These are phyloP conservation scores for Neodiprion pinetum DNA, from an alignment of 1,140 invertebrate species.

Conservation along the genomic window DNA sequence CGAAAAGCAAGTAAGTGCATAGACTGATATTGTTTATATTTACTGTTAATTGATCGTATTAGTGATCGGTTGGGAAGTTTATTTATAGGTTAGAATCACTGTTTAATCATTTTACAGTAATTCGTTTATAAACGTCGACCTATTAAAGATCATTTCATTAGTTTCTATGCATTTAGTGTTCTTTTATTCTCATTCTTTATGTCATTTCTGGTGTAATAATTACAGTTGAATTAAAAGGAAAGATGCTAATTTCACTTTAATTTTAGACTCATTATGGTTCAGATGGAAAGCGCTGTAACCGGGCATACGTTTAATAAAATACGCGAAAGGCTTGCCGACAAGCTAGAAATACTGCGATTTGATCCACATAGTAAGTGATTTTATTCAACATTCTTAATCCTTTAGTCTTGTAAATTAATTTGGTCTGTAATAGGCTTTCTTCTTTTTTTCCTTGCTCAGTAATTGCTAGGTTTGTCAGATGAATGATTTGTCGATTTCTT, in stretches of 20 bases:
- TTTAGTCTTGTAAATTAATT: too few species aligned
- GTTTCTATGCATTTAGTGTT: too few species aligned
- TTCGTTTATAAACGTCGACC: background rate
- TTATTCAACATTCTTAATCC: too few species aligned
- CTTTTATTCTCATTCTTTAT: background rate
- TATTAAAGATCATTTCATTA: too few species aligned
- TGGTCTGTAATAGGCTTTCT: too few species aligned
- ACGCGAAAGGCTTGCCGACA: conserved; percentile 74
- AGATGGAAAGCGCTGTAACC: conserved; percentile 78
- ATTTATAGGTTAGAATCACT: too few species aligned
- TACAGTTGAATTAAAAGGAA: background rate
- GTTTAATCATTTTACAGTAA: background rate
- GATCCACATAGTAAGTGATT: conserved; percentile 76
- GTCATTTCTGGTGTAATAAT: background rate
- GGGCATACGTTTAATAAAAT: conserved; percentile 72
- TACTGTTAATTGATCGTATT: background rate
- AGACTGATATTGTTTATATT: background rate
- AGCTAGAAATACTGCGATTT: conserved; percentile 73
- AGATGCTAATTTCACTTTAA: background rate
- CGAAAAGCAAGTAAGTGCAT: background rate
- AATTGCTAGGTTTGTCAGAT: too few species aligned
- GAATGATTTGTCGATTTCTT: background rate
- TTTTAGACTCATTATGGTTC: conserved; percentile 73
- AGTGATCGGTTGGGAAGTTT: background rate
- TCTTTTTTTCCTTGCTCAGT: too few species aligned